Conservation (phyloP, 2,797 vertebrate species). For the Pangasius krempfi region DNA sequence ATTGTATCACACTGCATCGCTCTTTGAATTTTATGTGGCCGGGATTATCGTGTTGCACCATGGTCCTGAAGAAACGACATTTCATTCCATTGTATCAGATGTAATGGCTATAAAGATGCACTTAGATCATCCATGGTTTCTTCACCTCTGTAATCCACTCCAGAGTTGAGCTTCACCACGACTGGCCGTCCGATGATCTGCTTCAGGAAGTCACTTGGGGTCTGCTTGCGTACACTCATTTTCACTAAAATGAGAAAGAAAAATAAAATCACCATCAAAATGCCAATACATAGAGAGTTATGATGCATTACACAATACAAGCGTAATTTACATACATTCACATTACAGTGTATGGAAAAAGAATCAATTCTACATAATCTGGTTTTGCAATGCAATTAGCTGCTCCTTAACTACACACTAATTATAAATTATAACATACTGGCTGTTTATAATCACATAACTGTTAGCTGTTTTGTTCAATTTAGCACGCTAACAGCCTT, state of each 20-base stretch:
- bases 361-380: neutral
- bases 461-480: neutral
- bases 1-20: too few species aligned
- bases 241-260: constrained; percentile 16
- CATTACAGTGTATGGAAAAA: neutral
- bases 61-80: neutral
- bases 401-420: neutral
- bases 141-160: constrained; percentile 97
- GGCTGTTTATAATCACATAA: neutral
- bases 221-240: constrained; percentile 98
- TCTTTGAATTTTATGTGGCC: neutral
- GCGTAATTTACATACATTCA: neutral
- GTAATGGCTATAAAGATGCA: neutral
- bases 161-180: constrained; percentile 97
- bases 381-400: too few species aligned
- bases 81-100: neutral
- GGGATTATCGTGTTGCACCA: too few species aligned
- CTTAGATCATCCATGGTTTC: neutral
- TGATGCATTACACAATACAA: neutral
- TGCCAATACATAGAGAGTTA: too few species aligned
- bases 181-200: constrained; percentile 98
- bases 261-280: neutral
- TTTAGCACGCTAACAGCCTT: neutral
- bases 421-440: neutral
- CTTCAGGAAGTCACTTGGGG: constrained; percentile 97